These are phyloP conservation scores for Hydraecia micacea DNA, from an alignment of 2,888 invertebrate genomes.

Conservation along the genomic window DNA sequence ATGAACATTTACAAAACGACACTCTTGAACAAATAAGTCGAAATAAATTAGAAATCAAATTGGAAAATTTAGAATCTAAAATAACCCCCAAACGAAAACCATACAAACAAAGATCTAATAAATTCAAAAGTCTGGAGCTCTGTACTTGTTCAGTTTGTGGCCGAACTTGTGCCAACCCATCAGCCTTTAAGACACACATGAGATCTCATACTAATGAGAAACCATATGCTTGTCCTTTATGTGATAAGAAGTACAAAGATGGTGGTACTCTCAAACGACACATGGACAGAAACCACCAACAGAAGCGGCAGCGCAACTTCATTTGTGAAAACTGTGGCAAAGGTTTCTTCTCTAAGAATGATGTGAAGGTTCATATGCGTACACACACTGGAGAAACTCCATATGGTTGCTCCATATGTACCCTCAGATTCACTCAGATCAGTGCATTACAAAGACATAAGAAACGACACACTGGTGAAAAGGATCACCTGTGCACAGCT, in stretches of 20 bases:
- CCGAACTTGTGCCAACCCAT: slow-evolving; percentile 73
- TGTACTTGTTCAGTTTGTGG: slow-evolving; percentile 76
- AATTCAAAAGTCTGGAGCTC: slow-evolving; percentile 53
- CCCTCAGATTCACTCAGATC: slow-evolving; percentile 78
- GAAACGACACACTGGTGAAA: slow-evolving; percentile 78
- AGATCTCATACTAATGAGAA: slow-evolving; percentile 79
- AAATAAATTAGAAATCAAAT: slow-evolving; percentile 37
- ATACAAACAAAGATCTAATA: slow-evolving; percentile 66
- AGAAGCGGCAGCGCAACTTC: slow-evolving; percentile 75
- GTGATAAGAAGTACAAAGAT: slow-evolving; percentile 81
- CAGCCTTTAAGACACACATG: slow-evolving; percentile 77
- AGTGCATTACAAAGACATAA: slow-evolving; percentile 79
- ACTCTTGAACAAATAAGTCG: slow-evolving; percentile 42
- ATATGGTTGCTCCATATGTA: slow-evolving; percentile 79
- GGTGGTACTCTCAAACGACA: slow-evolving; percentile 79
- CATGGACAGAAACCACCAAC: slow-evolving; percentile 74
- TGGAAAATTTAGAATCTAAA: slow-evolving; percentile 34
- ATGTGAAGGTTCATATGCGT: slow-evolving; percentile 81
- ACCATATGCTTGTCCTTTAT: slow-evolving; percentile 76
- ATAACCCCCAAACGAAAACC: slow-evolving; percentile 51
- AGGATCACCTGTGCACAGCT: slow-evolving; percentile 74
- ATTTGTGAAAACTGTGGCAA: slow-evolving; percentile 85
- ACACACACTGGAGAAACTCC: slow-evolving; percentile 86
- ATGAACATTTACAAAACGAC: slow-evolving; percentile 56
- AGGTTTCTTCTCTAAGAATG: slow-evolving; percentile 79